Base-by-base conservation (phyloP, 2,888 invertebrate genomes). In the Meliscaeva auricollis region DNA sequence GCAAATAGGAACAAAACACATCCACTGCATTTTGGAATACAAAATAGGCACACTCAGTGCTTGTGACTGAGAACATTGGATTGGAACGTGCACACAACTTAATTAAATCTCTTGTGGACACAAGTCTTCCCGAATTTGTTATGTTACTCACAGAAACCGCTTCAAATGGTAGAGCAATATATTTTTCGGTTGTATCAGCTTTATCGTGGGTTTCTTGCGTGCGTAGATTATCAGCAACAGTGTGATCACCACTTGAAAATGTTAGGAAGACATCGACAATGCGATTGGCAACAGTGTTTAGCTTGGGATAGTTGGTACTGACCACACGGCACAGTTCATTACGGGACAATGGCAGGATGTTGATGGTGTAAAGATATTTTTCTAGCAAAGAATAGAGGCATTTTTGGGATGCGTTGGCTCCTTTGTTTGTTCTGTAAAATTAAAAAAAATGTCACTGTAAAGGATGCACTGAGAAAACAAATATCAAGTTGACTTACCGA, bases 41-140 rank as follows among this genome's bases (percentile, higher is more conserved):
- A 85, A 91, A 92, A 87, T 92, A 92, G 2, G 92, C 92, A 84
- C 92, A 92, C 81, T 92, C 92, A 0, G 91, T 80, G 81, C 96
- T 96, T 0, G 95, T 94, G 0, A 96, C 94, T 81, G 96, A 94
- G 91, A 96, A 97, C 88, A 95, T 95, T 13, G 94, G 92, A 11
- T 95, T 94, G 5, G 97, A 95, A 89, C 99, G 93, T 4, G 94
- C 93, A 90, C 98, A 98, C 95, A 98, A 97, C 91, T 98, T 98
- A 88, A 98, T 95, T 60, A 99, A 93, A 93, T 99, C 99, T 88
- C 98, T 94, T 0, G 96, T 96, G 0, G 97, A 96, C 22, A 95
- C 96, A 54, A 95, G 92, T 88, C 97, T 93, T 0, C 95, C 94
- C 0, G 92, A 92, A 79, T 90, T 91, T 2, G 90, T 87, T 30